phyloP scores from a whole-genome alignment of 2,113 vertebrate species.

The Mirounga angustirostris region DNA sequence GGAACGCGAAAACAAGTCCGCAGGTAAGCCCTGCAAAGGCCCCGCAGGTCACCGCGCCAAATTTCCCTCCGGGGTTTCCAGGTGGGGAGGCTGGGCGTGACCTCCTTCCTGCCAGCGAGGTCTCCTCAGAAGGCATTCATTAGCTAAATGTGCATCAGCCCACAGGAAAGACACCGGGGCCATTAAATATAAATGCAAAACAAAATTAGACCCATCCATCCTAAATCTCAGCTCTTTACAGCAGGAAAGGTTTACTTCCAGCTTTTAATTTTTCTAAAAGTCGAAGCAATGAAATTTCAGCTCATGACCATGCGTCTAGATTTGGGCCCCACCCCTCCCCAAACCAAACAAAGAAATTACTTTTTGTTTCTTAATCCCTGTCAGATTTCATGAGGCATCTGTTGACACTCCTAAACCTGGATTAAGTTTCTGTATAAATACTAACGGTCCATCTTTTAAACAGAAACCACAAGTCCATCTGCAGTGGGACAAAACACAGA shows the following conservation, averaged over 20 bases:
- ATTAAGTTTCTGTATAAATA: conserved; percentile 76
- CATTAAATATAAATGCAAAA: conserved; percentile 75
- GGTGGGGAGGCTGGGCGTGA: background rate
- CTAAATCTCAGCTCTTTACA: conserved; percentile 64
- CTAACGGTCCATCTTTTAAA: conserved; percentile 71
- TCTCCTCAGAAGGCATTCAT: conserved; percentile 51
- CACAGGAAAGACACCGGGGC: conserved; percentile 20
- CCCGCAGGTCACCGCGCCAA: accelerated
- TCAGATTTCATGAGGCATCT: conserved; percentile 83
- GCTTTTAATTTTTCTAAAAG: conserved; percentile 54
- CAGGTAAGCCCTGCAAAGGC: background rate
- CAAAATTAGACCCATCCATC: conserved; percentile 71
- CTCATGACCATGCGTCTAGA: conserved; percentile 56
- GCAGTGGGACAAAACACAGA: background rate
- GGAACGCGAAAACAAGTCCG: background rate
- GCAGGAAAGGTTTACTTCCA: conserved; percentile 40
- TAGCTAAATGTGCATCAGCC: conserved; percentile 71
- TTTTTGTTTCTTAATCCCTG: conserved; percentile 66
- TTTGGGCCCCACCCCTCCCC: conserved; percentile 60
- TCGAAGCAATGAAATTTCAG: conserved; percentile 34
- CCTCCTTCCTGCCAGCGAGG: conserved; percentile 23
- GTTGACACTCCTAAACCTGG: conserved; percentile 77
- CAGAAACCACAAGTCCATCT: conserved; percentile 67
- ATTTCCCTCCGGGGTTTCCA: background rate
- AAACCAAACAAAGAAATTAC: conserved; percentile 56